These are phyloP conservation scores for Exaiptasia diaphana DNA, from an alignment of 64 coral and sea anemone species.

Conservation along the genomic window DNA sequence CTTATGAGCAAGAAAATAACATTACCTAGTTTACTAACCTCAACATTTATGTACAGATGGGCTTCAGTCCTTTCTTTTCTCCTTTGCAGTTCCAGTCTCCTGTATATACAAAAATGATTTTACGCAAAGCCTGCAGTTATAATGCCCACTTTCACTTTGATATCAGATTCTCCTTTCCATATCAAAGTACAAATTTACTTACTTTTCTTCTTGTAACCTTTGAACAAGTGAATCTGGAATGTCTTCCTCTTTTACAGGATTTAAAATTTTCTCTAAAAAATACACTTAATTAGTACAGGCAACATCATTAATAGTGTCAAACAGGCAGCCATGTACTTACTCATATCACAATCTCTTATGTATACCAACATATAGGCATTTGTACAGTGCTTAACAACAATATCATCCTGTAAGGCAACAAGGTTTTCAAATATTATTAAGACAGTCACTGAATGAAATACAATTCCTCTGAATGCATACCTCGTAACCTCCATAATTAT, in stretches of 20 bases:
- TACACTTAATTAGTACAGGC: neutral
- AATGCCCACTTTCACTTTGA: no score
- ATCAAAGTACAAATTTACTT: no score
- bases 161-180: no score
- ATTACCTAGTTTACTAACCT: slow-evolving; percentile 75
- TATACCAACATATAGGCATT: slow-evolving; percentile 99
- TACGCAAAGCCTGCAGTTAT: neutral
- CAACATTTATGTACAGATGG: slow-evolving; percentile 93
- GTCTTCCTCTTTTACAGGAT: slow-evolving; percentile 65
- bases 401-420: slow-evolving; percentile 72
- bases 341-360: slow-evolving; percentile 78
- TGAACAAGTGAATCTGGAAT: slow-evolving; percentile 88
- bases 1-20: neutral
- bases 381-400: slow-evolving; percentile 86
- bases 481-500: slow-evolving; percentile 99
- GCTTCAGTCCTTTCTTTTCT: slow-evolving; percentile 97
- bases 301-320: neutral
- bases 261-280: slow-evolving; percentile 75
- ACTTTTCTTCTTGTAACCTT: slow-evolving; percentile 97
- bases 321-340: slow-evolving; percentile 33
- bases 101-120: slow-evolving; percentile 6
- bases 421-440: neutral
- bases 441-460: neutral
- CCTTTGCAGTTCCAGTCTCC: slow-evolving; percentile 91
- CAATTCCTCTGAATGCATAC: neutral